These are phyloP conservation scores for Cartodere bifasciata DNA, from an alignment of 2,888 invertebrate genomes.

Conservation along the genomic window DNA sequence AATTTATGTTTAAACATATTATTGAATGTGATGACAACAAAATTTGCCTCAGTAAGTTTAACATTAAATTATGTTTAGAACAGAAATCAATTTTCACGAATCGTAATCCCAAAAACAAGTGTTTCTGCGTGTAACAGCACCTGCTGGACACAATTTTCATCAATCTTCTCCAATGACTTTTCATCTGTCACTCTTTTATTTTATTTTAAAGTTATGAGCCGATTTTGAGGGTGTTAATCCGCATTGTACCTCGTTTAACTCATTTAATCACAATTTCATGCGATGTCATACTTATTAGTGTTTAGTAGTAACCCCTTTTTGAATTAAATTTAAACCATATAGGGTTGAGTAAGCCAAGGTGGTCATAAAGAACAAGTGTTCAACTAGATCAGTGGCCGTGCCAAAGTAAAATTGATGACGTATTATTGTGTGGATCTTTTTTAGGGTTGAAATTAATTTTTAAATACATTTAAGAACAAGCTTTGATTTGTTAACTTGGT, in stretches of 20 bases:
- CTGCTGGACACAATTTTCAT: slow-evolving; percentile 29
- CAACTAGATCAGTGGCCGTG: slow-evolving; percentile 1
- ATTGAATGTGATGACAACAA: too few species aligned
- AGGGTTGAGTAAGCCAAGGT: slow-evolving; percentile 7
- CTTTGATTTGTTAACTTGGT: too few species aligned
- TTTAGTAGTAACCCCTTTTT: slow-evolving; percentile 20
- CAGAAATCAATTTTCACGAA: too few species aligned
- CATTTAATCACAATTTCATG: slow-evolving; percentile 35
- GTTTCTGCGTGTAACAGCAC: slow-evolving; percentile 22
- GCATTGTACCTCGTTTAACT: slow-evolving; percentile 32
- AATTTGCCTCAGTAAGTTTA: too few species aligned
- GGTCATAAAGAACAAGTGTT: slow-evolving; percentile 11
- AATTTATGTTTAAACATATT: too few species aligned
- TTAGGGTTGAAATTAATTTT: too few species aligned
- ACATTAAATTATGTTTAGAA: too few species aligned
- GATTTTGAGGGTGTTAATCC: slow-evolving; percentile 28
- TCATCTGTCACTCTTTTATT: slow-evolving; percentile 17
- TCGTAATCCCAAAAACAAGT: too few species aligned
- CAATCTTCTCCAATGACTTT: slow-evolving; percentile 25
- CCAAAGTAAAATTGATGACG: not conserved
- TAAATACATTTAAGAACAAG: too few species aligned
- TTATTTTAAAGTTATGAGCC: slow-evolving; percentile 26
- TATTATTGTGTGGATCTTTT: too few species aligned
- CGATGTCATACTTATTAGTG: slow-evolving; percentile 21
- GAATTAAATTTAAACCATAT: too few species aligned